phyloP scores from a whole-genome alignment of 2,888 invertebrate genomes.

The Dendrolimus houi region DNA sequence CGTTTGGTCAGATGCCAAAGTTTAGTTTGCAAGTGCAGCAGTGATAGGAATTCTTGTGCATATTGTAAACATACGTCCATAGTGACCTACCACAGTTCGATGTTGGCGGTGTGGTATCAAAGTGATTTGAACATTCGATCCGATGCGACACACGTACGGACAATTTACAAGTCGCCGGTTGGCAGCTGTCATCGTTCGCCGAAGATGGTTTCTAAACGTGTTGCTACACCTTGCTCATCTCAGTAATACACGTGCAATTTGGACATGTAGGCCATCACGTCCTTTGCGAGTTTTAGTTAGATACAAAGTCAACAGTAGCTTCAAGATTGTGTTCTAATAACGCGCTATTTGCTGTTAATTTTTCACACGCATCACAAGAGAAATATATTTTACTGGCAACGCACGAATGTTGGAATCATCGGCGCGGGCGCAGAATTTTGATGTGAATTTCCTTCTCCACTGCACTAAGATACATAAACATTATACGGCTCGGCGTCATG shows the following conservation, averaged over 20 bases:
- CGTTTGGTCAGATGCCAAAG: conserved; percentile 24
- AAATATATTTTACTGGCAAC: conserved; percentile 56
- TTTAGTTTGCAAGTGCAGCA: conserved; percentile 15
- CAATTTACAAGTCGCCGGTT: conserved; percentile 43
- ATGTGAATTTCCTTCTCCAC: conserved; percentile 66
- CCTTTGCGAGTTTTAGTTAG: not conserved
- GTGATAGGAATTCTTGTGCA: conserved; percentile 32
- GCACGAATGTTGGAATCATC: conserved; percentile 66
- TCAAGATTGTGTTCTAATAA: conserved; percentile 10
- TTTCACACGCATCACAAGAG: conserved; percentile 64
- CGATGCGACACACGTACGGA: conserved; percentile 54
- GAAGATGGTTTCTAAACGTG: conserved; percentile 6
- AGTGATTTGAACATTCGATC: conserved; percentile 38
- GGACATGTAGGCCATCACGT: conserved; percentile 1
- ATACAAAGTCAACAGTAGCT: conserved; percentile 8
- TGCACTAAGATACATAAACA: conserved; percentile 63
- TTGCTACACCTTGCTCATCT: not conserved
- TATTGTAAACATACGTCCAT: conserved; percentile 34
- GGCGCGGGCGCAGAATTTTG: conserved; percentile 64
- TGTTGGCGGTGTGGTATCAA: conserved; percentile 41
- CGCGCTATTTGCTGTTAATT: conserved; percentile 48
- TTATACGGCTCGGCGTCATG: conserved; percentile 57
- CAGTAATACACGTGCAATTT: conserved; percentile 1
- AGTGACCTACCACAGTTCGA: conserved; percentile 59
- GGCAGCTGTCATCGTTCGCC: conserved; percentile 19